phyloP scores from a whole-genome alignment of 1,140 invertebrate genomes.

The Drosophila sturtevanti region DNA sequence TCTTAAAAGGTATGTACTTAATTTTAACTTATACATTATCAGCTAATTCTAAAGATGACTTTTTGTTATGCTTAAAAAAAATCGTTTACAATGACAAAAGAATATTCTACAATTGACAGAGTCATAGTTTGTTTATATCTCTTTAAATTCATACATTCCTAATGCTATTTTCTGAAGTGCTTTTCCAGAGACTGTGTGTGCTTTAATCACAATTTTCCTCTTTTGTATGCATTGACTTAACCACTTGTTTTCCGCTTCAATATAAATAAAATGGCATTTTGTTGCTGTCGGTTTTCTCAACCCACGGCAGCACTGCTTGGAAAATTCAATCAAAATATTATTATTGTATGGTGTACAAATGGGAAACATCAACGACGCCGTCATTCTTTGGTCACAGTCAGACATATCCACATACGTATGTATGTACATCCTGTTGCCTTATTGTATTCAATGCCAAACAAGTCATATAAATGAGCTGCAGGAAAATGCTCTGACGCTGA shows the following conservation, averaged over 20 bases:
- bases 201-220: background rate
- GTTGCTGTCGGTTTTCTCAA: constrained; percentile 21
- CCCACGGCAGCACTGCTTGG: constrained; percentile 3
- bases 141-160: background rate
- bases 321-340: constrained; percentile 78
- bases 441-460: constrained; percentile 12
- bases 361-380: constrained; percentile 61
- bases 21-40: too few species aligned
- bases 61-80: too few species aligned
- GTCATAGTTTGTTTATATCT: too few species aligned
- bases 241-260: constrained; percentile 68
- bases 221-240: constrained; percentile 44
- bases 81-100: too few species aligned
- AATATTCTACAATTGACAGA: too few species aligned
- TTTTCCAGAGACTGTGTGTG: too few species aligned
- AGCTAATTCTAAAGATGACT: too few species aligned
- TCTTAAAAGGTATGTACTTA: too few species aligned
- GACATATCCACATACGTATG: background rate
- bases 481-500: constrained; percentile 34
- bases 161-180: too few species aligned
- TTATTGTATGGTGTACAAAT: constrained; percentile 73
- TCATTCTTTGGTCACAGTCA: constrained; percentile 56
- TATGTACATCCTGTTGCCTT: constrained; percentile 4
- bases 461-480: constrained; percentile 44
- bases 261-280: constrained; percentile 71